These are phyloP conservation scores for Notocelia uddmanniana DNA, from an alignment of 2,888 invertebrate genomes.

Conservation along the genomic window DNA sequence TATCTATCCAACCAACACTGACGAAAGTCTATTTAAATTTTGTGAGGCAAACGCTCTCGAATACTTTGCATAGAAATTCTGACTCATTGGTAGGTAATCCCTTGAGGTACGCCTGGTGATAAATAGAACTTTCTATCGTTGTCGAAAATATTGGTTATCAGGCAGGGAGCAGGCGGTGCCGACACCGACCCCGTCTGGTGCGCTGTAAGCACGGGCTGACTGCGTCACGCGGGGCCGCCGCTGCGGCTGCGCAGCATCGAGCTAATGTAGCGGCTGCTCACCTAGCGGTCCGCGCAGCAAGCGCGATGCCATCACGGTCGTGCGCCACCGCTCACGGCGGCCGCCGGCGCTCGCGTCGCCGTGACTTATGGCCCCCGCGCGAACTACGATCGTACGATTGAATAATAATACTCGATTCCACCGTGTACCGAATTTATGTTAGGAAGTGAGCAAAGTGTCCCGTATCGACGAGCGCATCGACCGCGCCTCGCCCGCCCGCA, in stretches of 20 bases:
- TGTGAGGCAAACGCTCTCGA: neutral
- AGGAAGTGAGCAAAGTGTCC: slow-evolving; percentile 81
- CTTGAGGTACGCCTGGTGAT: neutral
- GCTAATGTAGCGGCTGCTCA: slow-evolving; percentile 51
- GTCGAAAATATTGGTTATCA: no score
- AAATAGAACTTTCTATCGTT: no score
- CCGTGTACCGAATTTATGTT: slow-evolving; percentile 84
- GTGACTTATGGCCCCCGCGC: slow-evolving; percentile 84
- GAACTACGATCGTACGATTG: slow-evolving; percentile 84
- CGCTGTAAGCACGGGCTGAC: neutral
- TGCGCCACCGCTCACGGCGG: slow-evolving; percentile 83
- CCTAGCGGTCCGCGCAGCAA: slow-evolving; percentile 69
- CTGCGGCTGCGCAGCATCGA: slow-evolving; percentile 43
- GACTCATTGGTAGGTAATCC: no score
- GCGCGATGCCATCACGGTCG: slow-evolving; percentile 81
- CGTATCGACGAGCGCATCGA: slow-evolving; percentile 76
- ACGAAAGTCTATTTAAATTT: neutral
- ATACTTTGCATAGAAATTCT: neutral
- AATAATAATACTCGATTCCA: slow-evolving; percentile 84
- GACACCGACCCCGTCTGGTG: neutral
- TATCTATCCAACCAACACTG: neutral
- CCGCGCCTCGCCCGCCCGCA: slow-evolving; percentile 68
- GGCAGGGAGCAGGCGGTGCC: neutral
- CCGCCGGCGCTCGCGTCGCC: slow-evolving; percentile 83
- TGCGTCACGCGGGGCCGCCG: slow-evolving; percentile 3